Evolutionary conservation across 1,140 invertebrate genomes (phyloP).

Genomic region (Magallana gigas): DNA sequence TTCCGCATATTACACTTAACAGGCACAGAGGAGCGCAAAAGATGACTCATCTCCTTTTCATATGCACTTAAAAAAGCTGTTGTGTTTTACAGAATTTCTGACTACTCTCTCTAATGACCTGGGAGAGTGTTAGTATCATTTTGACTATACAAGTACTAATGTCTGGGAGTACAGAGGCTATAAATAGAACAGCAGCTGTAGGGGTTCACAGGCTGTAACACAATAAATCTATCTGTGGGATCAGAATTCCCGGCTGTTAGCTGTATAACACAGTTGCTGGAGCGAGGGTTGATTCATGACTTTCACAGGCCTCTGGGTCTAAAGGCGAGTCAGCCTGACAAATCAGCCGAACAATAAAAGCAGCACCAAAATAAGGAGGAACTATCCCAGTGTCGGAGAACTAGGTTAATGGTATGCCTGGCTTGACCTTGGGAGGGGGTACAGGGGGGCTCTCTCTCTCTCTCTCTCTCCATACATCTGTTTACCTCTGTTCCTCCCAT

Average conservation of each 20-base stretch:
- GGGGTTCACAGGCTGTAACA: neutral
- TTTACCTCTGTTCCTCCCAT: neutral
- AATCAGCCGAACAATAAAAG: neutral
- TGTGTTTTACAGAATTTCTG: neutral
- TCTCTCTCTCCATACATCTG: neutral
- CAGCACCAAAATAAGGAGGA: neutral
- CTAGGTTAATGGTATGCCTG: neutral
- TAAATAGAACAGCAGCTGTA: neutral
- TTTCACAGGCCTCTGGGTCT: neutral
- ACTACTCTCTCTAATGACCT: neutral
- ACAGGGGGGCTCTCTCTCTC: neutral
- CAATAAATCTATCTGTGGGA: neutral
- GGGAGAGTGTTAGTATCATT: neutral
- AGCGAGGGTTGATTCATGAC: neutral
- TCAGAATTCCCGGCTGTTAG: too few relatives aligned
- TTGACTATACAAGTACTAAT: neutral
- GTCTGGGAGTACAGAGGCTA: neutral
- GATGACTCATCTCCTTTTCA: slow-evolving; percentile 3
- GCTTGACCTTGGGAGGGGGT: neutral
- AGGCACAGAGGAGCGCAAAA: neutral
- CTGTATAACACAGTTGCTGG: too few relatives aligned
- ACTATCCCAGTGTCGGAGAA: neutral
- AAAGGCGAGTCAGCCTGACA: neutral
- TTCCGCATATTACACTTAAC: slow-evolving; percentile 15
- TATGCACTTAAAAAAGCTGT: neutral